Percentiles rank a stretch among this genome's conserved stretches.
phyloP scores from a whole-genome alignment of 2,113 vertebrate genomes.

The Macrotis lagotis region DNA sequence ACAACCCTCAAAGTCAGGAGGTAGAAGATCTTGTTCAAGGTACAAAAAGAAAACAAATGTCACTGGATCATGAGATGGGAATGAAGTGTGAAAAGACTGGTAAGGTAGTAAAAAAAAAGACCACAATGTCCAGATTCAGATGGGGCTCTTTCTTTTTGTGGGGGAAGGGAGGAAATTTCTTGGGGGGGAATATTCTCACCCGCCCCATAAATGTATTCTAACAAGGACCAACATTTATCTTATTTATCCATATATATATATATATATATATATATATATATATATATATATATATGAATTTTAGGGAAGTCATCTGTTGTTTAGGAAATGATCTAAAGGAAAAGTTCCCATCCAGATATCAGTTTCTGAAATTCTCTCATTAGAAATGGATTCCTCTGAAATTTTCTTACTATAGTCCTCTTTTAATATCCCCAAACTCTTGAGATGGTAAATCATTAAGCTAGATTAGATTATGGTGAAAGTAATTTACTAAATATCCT shows the following conservation, averaged over 20 bases:
- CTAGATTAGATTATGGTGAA: neutral
- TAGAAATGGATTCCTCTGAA: neutral
- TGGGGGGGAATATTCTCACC: too few relatives aligned
- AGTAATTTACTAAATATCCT: constrained; percentile 26
- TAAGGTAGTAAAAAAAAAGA: neutral
- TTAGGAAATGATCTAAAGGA: constrained; percentile 25
- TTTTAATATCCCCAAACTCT: constrained; percentile 10
- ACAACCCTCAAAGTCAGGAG: neutral
- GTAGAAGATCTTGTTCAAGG: neutral
- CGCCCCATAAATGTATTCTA: neutral
- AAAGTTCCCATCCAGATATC: neutral
- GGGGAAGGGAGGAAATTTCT: neutral
- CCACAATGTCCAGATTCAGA: neutral
- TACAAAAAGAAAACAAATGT: neutral
- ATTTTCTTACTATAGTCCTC: constrained; percentile 30
- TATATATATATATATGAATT: constrained; percentile 41
- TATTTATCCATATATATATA: constrained; percentile 21
- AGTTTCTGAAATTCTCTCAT: constrained; percentile 27
- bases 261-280: too few relatives aligned
- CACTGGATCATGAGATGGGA: neutral
- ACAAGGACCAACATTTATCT: neutral
- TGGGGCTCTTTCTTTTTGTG: constrained; percentile 17
- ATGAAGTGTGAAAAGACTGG: neutral
- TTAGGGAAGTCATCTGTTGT: neutral
- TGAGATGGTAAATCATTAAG: constrained; percentile 5